phyloP scores from a whole-genome alignment of 2,797 vertebrate species.

The Sphaeramia orbicularis region DNA sequence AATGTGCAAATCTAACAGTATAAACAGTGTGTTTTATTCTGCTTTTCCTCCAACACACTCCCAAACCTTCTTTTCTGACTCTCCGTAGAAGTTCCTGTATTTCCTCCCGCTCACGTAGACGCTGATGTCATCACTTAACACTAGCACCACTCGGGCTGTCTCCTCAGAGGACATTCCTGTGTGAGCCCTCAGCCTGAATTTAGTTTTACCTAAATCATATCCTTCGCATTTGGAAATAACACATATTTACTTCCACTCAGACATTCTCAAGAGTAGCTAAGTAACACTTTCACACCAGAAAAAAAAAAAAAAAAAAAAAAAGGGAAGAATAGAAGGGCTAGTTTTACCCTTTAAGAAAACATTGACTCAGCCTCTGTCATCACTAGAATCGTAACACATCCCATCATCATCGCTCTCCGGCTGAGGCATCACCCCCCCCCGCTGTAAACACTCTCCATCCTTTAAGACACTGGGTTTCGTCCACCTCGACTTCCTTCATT shows the following conservation, averaged over 20 bases:
- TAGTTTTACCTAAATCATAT: conserved; percentile 33
- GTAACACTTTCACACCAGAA: conserved; percentile 45
- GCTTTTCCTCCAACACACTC: too few species aligned
- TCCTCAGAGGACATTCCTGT: conserved; percentile 21
- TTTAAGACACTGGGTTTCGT: conserved; percentile 29
- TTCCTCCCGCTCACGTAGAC: conserved; percentile 11
- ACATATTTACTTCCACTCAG: conserved; percentile 18
- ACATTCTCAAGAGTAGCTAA: conserved; percentile 17
- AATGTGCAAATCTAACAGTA: too few species aligned
- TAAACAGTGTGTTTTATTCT: too few species aligned
- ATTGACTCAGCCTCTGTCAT: conserved; percentile 51
- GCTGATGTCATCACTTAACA: conserved; percentile 43
- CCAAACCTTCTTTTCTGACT: too few species aligned
- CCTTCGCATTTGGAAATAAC: conserved; percentile 34
- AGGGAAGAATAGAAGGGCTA: conserved; percentile 3
- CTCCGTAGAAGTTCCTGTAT: conserved; percentile 9
- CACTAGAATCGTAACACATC: conserved; percentile 46
- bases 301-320: conserved; percentile 14
- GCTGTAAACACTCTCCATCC: conserved; percentile 49
- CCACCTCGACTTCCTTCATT: conserved; percentile 6
- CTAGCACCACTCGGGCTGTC: conserved; percentile 43
- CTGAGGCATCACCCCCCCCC: too few species aligned
- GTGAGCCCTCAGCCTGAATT: conserved; percentile 40
- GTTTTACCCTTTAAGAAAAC: conserved; percentile 50
- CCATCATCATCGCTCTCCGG: too few species aligned